Conservation (phyloP, 2,797 vertebrate species). For the Tinamus major region DNA sequence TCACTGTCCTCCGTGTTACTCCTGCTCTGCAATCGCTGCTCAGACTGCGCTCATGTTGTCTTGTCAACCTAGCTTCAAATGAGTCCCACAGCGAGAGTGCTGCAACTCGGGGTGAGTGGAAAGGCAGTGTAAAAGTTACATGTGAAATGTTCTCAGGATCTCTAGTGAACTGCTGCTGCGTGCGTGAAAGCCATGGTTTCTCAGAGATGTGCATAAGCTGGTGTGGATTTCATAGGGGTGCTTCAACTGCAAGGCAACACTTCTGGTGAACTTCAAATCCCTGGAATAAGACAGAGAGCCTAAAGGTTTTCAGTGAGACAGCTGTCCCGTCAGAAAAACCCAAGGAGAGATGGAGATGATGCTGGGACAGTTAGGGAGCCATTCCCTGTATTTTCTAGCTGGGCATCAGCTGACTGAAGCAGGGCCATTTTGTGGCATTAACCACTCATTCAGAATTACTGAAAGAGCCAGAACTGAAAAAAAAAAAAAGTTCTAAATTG, state of each 20-base stretch:
- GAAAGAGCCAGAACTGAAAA: background rate
- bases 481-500: background rate
- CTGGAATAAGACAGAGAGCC: background rate
- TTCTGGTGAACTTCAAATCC: background rate
- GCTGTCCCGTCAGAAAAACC: background rate
- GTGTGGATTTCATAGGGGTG: background rate
- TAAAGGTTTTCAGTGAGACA: background rate
- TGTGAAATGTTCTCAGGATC: background rate
- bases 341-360: background rate
- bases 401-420: background rate
- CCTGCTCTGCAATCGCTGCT: background rate
- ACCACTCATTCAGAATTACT: background rate
- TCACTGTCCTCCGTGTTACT: background rate
- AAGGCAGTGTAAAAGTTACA: background rate
- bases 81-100: background rate
- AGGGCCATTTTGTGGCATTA: background rate
- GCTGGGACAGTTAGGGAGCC: background rate
- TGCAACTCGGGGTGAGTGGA: background rate
- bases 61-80: background rate
- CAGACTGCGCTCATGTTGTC: accelerated
- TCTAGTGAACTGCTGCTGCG: background rate
- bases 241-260: background rate
- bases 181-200: background rate
- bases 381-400: background rate
- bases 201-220: background rate